Evolutionary conservation across 2,113 vertebrate genomes (phyloP).

Genomic region (Stigmatopora argus): DNA sequence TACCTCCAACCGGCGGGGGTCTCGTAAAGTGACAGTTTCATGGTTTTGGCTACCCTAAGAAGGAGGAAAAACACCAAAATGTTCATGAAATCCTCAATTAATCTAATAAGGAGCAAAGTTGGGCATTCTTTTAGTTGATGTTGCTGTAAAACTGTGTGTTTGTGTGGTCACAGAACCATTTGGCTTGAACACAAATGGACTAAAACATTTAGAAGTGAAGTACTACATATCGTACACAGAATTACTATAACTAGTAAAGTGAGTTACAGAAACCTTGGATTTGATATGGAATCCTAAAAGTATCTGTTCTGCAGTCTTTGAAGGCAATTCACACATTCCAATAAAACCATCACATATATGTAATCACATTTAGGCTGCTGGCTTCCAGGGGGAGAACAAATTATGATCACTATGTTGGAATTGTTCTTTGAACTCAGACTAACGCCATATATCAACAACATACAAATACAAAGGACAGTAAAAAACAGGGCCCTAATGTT

Average conservation of each 20-base stretch:
- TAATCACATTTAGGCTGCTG: background rate
- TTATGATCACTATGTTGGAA: background rate
- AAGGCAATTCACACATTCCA: background rate
- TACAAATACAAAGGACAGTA: slow-evolving; percentile 5
- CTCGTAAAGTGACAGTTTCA: slow-evolving; percentile 96
- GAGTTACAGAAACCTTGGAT: background rate
- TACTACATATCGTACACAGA: background rate
- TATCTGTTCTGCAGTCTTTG: background rate
- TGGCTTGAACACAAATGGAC: background rate
- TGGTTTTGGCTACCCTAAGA: slow-evolving; percentile 87
- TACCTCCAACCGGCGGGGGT: slow-evolving; percentile 95
- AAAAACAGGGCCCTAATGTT: background rate
- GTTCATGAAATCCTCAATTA: slow-evolving; percentile 44
- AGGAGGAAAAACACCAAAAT: slow-evolving; percentile 16
- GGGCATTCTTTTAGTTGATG: slow-evolving; percentile 58
- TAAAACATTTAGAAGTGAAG: background rate
- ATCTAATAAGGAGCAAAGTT: slow-evolving; percentile 66
- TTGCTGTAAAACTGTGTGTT: slow-evolving; percentile 20
- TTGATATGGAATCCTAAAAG: background rate
- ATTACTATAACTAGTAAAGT: background rate
- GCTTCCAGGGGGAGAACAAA: background rate
- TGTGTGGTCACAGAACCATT: background rate
- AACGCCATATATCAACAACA: slow-evolving; percentile 15
- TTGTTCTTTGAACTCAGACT: background rate
- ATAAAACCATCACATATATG: too few species aligned